phyloP scores from a whole-genome alignment of 1,140 invertebrate genomes.

The Drosophila bocqueti region DNA sequence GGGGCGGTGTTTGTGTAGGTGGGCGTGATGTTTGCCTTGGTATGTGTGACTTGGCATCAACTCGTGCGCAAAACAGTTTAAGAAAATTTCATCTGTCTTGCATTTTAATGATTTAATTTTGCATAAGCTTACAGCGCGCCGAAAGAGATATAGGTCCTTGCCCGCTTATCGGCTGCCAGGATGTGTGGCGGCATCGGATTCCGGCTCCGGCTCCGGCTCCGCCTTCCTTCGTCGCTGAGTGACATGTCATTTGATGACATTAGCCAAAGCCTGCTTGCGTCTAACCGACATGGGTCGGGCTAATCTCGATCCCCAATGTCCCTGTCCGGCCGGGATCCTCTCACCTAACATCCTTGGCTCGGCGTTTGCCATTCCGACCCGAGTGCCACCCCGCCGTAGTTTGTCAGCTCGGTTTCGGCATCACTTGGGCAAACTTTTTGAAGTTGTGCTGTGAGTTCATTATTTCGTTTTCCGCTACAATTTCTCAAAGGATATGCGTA shows the following conservation, averaged over 20 bases:
- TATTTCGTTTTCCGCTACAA: slow-evolving; percentile 65
- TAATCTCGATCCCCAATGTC: slow-evolving; percentile 28
- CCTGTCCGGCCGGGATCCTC: not conserved
- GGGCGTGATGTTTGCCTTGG: slow-evolving; percentile 37
- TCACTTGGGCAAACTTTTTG: slow-evolving; percentile 44
- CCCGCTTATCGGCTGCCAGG: slow-evolving; percentile 20
- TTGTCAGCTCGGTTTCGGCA: slow-evolving; percentile 40
- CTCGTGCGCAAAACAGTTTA: slow-evolving; percentile 78
- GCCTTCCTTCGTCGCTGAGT: slow-evolving; percentile 41
- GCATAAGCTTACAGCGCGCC: slow-evolving; percentile 56
- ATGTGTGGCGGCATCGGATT: slow-evolving; percentile 24
- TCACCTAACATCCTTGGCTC: slow-evolving; percentile 8
- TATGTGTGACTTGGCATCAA: slow-evolving; percentile 60
- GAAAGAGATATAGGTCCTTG: slow-evolving; percentile 10
- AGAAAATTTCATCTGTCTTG: slow-evolving; percentile 73
- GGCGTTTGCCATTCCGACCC: slow-evolving; percentile 27
- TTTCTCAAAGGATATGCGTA: slow-evolving; percentile 75
- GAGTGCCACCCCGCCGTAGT: slow-evolving; percentile 40
- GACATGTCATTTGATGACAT: slow-evolving; percentile 73
- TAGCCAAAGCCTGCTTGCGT: slow-evolving; percentile 63
- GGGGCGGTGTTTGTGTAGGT: slow-evolving; percentile 27
- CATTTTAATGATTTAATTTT: slow-evolving; percentile 81
- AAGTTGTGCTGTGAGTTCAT: slow-evolving; percentile 53
- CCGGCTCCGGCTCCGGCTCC: slow-evolving; percentile 15
- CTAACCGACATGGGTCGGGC: slow-evolving; percentile 53